These are phyloP conservation scores for Cossypha heuglini DNA, from an alignment of 2,797 vertebrate genomes.

Conservation along the genomic window DNA sequence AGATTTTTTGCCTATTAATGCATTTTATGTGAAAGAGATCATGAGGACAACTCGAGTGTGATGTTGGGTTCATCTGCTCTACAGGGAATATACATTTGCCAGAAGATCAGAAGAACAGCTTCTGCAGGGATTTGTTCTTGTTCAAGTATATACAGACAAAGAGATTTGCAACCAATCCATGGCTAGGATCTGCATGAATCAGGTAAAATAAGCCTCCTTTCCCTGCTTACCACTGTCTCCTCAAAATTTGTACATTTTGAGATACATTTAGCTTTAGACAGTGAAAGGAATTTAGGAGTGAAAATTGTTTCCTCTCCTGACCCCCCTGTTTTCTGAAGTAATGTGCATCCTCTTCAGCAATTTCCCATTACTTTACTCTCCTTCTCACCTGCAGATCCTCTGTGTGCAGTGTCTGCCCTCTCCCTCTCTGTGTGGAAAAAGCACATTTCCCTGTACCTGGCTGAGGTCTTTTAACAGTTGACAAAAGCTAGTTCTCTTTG, in stretches of 20 bases:
- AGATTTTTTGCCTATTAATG: background rate
- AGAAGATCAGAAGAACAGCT: background rate
- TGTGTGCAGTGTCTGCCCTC: background rate
- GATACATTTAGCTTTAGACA: background rate
- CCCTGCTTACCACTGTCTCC: background rate
- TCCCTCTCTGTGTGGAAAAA: background rate
- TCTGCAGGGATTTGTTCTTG: background rate
- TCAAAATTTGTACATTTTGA: background rate
- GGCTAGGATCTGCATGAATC: background rate
- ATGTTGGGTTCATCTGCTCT: background rate
- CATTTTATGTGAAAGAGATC: background rate
- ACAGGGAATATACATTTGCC: background rate
- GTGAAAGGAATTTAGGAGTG: background rate
- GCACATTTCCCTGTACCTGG: background rate
- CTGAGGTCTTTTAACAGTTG: background rate
- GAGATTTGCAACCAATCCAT: background rate
- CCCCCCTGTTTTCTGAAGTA: background rate
- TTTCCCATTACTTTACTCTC: background rate
- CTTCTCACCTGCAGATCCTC: background rate
- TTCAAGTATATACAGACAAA: background rate
- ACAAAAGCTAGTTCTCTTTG: background rate
- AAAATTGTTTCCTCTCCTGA: background rate
- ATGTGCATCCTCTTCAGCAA: background rate
- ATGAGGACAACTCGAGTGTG: background rate
- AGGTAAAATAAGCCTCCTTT: background rate